These are phyloP conservation scores for Pediacus dermestoides DNA, from an alignment of 2,888 invertebrate species.

Conservation along the genomic window DNA sequence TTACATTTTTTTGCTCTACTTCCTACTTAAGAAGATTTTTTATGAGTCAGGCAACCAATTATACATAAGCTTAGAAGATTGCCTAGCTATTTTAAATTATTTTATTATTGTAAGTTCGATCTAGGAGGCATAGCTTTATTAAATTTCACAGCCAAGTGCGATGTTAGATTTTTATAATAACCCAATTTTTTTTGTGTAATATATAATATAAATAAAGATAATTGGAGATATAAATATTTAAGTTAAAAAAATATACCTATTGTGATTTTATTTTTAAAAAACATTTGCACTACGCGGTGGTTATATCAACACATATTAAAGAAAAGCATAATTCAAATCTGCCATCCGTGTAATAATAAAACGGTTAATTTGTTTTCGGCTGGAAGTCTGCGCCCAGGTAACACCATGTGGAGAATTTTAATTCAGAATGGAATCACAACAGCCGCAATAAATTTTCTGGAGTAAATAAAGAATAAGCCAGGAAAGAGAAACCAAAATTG, in stretches of 20 bases:
- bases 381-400: conserved; percentile 28
- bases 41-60: too few species aligned
- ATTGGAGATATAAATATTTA: not conserved
- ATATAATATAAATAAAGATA: not conserved
- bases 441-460: conserved; percentile 4
- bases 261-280: not conserved
- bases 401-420: conserved; percentile 39
- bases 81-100: too few species aligned
- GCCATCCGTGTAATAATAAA: conserved; percentile 35
- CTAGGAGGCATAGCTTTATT: too few species aligned
- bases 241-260: conserved; percentile 1
- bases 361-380: conserved; percentile 38
- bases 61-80: too few species aligned
- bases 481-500: not conserved
- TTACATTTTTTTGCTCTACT: too few species aligned
- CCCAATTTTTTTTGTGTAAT: not conserved
- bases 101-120: too few species aligned
- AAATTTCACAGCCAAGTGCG: too few species aligned
- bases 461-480: conserved; percentile 1
- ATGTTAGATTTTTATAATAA: conserved; percentile 1
- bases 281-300: too few species aligned
- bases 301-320: conserved; percentile 35
- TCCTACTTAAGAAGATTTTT: too few species aligned
- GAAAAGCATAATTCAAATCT: conserved; percentile 34
- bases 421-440: conserved; percentile 22